Conservation (phyloP, 2,888 invertebrate species). For the Hydriomena furcata region DNA sequence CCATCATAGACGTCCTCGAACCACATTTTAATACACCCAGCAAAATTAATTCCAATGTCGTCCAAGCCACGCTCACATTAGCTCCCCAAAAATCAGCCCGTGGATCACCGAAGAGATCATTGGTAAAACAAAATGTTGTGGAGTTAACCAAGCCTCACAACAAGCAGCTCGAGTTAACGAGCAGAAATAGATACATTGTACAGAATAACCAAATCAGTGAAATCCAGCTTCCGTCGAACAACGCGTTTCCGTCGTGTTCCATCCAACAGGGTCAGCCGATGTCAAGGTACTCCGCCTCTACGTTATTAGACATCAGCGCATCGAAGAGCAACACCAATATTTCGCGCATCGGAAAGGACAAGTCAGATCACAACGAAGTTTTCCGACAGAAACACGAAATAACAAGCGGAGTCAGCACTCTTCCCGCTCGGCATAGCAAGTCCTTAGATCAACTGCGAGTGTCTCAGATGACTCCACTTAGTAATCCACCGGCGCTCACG, state of each 20-base stretch:
- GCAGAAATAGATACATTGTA: conserved; percentile 77
- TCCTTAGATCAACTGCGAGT: conserved; percentile 90
- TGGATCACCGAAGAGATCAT: conserved; percentile 74
- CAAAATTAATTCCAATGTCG: conserved; percentile 75
- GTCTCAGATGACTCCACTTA: conserved; percentile 68
- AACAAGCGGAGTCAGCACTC: conserved; percentile 76
- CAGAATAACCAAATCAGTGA: conserved; percentile 81
- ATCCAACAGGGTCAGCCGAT: conserved; percentile 76
- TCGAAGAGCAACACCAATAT: conserved; percentile 57
- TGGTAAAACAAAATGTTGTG: conserved; percentile 72
- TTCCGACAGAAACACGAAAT: conserved; percentile 70
- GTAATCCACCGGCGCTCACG: conserved; percentile 57
- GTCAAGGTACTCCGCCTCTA: conserved; percentile 85
- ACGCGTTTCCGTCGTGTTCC: conserved; percentile 68
- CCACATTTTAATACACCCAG: conserved; percentile 82
- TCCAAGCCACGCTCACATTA: conserved; percentile 86
- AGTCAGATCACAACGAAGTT: conserved; percentile 57
- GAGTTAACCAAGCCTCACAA: conserved; percentile 70
- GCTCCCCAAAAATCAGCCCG: conserved; percentile 82
- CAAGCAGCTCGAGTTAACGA: conserved; percentile 76
- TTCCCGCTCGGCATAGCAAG: conserved; percentile 91
- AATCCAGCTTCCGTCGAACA: conserved; percentile 75
- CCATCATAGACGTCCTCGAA: conserved; percentile 81
- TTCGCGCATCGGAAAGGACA: conserved; percentile 59
- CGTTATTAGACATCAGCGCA: conserved; percentile 75